These are phyloP conservation scores for Microcebus tavaratra DNA, from an alignment of 2,113 vertebrate species.

Conservation along the genomic window DNA sequence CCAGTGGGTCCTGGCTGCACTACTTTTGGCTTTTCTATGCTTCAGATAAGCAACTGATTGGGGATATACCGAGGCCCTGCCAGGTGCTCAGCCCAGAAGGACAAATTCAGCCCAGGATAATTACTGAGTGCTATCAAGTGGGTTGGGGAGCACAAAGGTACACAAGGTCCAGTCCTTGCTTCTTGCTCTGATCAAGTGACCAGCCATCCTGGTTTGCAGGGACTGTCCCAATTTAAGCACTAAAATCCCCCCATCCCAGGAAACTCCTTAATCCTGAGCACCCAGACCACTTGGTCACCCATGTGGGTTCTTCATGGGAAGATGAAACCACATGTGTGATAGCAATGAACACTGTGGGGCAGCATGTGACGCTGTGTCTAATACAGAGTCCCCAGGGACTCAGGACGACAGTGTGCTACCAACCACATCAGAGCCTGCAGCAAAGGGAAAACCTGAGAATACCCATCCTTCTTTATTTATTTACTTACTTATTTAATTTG, in stretches of 20 bases:
- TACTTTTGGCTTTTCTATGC: background rate
- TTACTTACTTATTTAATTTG: too few species aligned
- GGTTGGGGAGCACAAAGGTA: background rate
- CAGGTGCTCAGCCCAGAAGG: background rate
- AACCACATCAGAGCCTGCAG: background rate
- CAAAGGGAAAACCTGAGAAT: background rate
- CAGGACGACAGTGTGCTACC: accelerated
- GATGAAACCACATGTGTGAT: background rate
- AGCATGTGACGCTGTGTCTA: background rate
- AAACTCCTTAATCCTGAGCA: background rate
- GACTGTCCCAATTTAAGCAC: background rate
- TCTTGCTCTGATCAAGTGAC: background rate
- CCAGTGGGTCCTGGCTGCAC: background rate
- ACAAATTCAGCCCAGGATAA: background rate
- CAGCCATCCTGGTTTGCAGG: background rate
- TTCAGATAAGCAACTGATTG: background rate
- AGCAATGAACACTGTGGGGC: too few species aligned
- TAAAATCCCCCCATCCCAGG: background rate
- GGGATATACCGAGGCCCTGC: background rate
- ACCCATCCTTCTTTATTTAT: background rate
- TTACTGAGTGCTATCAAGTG: background rate
- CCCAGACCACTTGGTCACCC: background rate
- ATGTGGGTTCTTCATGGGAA: background rate
- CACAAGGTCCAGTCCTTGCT: background rate
- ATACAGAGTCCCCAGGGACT: background rate